Evolutionary conservation across 2,113 vertebrate species (phyloP).

Genomic region (Dasyprocta punctata): DNA sequence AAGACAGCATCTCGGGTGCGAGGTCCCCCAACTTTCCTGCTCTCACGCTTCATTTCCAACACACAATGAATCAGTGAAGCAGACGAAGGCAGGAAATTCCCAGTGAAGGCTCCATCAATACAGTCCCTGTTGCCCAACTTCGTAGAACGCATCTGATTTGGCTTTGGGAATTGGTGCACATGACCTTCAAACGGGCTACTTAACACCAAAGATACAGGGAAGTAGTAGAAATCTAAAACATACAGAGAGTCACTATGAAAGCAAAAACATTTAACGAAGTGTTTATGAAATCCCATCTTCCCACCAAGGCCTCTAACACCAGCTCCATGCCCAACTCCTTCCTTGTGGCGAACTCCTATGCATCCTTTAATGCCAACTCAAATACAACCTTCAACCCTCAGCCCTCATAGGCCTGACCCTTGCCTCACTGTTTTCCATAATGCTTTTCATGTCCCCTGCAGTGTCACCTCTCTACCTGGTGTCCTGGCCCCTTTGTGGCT

Average conservation of each 20-base stretch:
- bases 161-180: not conserved
- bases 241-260: not conserved
- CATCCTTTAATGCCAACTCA: not conserved
- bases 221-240: not conserved
- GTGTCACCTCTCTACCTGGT: not conserved
- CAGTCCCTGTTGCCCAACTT: not conserved
- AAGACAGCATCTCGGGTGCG: not conserved
- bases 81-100: not conserved
- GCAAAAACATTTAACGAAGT: not conserved
- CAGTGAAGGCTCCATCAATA: not conserved
- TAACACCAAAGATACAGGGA: fast-evolving
- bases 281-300: not conserved
- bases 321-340: fast-evolving
- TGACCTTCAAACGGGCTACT: not conserved
- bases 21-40: too few species aligned
- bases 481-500: not conserved
- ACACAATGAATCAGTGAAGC: not conserved
- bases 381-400: not conserved
- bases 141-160: not conserved
- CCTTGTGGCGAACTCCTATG: not conserved
- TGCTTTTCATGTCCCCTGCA: not conserved
- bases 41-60: not conserved
- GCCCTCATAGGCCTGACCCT: not conserved
- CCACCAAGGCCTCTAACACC: too few species aligned
- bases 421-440: not conserved